Conservation (phyloP, 2,888 invertebrate genomes). For the Penaeus monodon region DNA sequence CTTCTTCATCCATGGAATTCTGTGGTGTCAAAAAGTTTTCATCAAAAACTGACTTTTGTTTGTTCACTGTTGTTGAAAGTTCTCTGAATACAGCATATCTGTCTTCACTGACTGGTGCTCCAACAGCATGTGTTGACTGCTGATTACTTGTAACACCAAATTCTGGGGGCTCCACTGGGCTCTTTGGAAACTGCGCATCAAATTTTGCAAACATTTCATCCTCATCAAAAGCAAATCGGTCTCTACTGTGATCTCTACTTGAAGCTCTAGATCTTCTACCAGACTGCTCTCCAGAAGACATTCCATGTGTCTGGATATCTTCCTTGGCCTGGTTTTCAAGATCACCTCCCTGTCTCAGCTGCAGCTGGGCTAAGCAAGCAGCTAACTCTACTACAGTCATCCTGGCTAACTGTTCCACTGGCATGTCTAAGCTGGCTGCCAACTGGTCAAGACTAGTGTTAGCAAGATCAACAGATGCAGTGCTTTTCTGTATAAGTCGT, state of each 20-base stretch:
- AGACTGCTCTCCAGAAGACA: slow-evolving; percentile 35
- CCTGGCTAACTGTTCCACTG: slow-evolving; percentile 82
- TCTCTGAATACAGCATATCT: slow-evolving; percentile 91
- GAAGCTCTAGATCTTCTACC: slow-evolving; percentile 39
- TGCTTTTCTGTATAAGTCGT: slow-evolving; percentile 76
- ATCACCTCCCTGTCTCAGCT: slow-evolving; percentile 68
- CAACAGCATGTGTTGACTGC: slow-evolving; percentile 41
- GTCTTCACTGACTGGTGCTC: slow-evolving; percentile 73
- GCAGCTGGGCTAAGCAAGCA: slow-evolving; percentile 75
- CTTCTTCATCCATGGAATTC: slow-evolving; percentile 65
- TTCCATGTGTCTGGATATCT: slow-evolving; percentile 35
- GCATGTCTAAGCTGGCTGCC: slow-evolving; percentile 82
- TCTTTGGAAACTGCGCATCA: slow-evolving; percentile 65
- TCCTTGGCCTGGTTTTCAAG: slow-evolving; percentile 66
- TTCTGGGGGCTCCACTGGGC: slow-evolving; percentile 63
- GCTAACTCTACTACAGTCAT: slow-evolving; percentile 90
- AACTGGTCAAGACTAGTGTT: slow-evolving; percentile 85
- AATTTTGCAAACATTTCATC: slow-evolving; percentile 65
- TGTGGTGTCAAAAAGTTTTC: slow-evolving; percentile 65
- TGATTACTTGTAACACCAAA: slow-evolving; percentile 40
- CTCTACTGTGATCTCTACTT: slow-evolving; percentile 40
- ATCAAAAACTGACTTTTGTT: slow-evolving; percentile 64
- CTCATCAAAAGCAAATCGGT: slow-evolving; percentile 50
- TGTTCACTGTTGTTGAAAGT: slow-evolving; percentile 69
- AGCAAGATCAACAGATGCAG: slow-evolving; percentile 71